A percentile compares a stretch with the other conserved stretches of the same genome.
Evolutionary conservation across 2,113 vertebrate genomes (phyloP).

Genomic region (Narcine bancroftii): DNA sequence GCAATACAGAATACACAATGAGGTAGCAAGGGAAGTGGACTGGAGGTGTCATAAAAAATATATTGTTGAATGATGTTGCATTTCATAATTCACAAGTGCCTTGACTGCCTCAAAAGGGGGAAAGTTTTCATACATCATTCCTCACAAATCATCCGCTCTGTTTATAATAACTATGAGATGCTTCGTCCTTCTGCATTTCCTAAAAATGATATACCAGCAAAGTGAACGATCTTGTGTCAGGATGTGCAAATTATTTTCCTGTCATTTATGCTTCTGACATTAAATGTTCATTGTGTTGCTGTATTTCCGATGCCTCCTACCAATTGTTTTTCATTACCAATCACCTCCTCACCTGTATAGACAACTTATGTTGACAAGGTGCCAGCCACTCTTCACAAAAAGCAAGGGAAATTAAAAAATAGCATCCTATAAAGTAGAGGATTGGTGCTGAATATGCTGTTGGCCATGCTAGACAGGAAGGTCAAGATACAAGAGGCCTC

Average conservation of each 20-base stretch:
- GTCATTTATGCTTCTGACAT: neutral
- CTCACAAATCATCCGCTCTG: constrained; percentile 32
- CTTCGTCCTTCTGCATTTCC: constrained; percentile 15
- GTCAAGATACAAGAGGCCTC: neutral
- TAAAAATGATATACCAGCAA: constrained; percentile 12
- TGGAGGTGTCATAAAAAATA: neutral
- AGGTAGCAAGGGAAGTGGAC: neutral
- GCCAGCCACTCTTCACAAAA: neutral
- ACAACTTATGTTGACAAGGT: neutral
- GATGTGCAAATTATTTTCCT: constrained; percentile 27
- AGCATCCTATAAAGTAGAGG: neutral
- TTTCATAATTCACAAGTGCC: constrained; percentile 26
- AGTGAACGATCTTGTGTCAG: constrained; percentile 19
- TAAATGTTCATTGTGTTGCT: constrained; percentile 23
- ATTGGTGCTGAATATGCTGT: neutral
- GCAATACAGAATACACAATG: neutral
- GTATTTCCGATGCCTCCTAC: constrained; percentile 5
- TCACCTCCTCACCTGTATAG: constrained; percentile 1
- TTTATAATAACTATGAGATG: constrained; percentile 9
- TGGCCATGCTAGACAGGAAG: neutral
- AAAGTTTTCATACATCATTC: constrained; percentile 30
- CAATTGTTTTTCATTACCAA: constrained; percentile 22
- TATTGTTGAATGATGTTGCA: constrained; percentile 1
- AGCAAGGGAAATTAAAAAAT: neutral
- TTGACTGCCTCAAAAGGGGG: neutral